phyloP scores from a whole-genome alignment of 2,797 vertebrate species.

The Myotis vivesi region DNA sequence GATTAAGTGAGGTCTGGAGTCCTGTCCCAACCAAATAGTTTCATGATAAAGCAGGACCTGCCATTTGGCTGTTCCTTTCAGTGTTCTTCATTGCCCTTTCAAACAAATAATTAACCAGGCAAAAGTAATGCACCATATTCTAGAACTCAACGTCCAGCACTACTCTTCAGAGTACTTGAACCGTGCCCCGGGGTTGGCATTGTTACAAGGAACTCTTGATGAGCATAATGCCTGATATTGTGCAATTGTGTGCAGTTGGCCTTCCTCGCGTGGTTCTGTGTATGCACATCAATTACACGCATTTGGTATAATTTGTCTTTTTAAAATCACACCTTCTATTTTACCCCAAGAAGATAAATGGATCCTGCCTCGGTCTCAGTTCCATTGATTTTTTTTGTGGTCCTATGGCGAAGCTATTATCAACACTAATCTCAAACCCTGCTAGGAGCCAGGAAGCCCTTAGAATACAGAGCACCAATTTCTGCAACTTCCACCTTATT shows the following conservation, averaged over 20 bases:
- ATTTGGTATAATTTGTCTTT: slow-evolving; percentile 77
- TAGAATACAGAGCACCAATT: slow-evolving; percentile 68
- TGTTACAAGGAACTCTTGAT: slow-evolving; percentile 70
- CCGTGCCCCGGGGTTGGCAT: slow-evolving; percentile 56
- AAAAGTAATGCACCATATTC: slow-evolving; percentile 62
- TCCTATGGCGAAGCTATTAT: slow-evolving; percentile 79
- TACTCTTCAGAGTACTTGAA: slow-evolving; percentile 59
- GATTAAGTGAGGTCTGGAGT: slow-evolving; percentile 7
- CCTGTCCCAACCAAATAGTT: slow-evolving; percentile 22
- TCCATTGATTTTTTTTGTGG: slow-evolving; percentile 77
- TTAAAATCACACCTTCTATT: slow-evolving; percentile 80
- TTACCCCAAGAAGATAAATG: slow-evolving; percentile 80
- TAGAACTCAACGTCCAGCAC: slow-evolving; percentile 58
- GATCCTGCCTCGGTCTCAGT: slow-evolving; percentile 66
- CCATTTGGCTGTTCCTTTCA: background rate
- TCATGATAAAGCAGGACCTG: slow-evolving; percentile 24
- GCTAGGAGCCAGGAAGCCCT: slow-evolving; percentile 68
- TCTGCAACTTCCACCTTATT: slow-evolving; percentile 58
- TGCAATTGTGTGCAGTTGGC: slow-evolving; percentile 56
- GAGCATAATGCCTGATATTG: slow-evolving; percentile 61
- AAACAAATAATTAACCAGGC: slow-evolving; percentile 71
- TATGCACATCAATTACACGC: slow-evolving; percentile 73
- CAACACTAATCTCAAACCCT: slow-evolving; percentile 76
- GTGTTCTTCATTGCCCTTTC: slow-evolving; percentile 50
- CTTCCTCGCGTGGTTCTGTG: slow-evolving; percentile 50